These are phyloP conservation scores for Meandrina meandrites DNA, from an alignment of 92 coral and sea anemone genomes.

Conservation along the genomic window DNA sequence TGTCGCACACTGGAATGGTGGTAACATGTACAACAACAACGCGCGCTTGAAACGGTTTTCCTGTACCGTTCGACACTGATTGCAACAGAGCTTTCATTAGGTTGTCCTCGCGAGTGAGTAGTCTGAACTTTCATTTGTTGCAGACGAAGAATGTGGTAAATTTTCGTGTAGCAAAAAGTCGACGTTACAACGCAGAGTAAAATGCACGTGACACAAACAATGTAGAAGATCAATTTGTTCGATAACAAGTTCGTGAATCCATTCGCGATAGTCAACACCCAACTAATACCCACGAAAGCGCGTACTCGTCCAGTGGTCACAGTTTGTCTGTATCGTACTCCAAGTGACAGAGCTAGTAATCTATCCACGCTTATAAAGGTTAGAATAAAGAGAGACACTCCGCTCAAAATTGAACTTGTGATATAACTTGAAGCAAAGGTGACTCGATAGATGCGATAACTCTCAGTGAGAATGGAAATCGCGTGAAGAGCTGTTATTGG, in stretches of 20 bases:
- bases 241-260: not conserved
- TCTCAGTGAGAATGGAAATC: not conserved
- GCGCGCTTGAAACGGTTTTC: not conserved
- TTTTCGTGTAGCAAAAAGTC: constrained; percentile 8
- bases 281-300: not conserved
- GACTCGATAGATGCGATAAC: not conserved
- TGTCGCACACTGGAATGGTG: not conserved
- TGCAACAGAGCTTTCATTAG: not conserved
- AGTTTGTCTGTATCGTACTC: not conserved
- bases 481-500: not conserved
- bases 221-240: not conserved
- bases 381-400: not conserved
- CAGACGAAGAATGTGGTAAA: not conserved
- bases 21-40: not conserved
- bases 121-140: not conserved
- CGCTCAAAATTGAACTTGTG: not conserved
- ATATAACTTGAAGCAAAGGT: not conserved
- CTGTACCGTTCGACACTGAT: not conserved
- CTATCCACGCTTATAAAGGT: constrained; percentile 1
- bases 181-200: not conserved
- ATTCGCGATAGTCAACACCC: not conserved
- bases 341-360: not conserved
- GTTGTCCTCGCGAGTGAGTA: not conserved
- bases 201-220: not conserved
- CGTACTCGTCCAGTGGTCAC: not conserved